Evolutionary conservation across 2,797 vertebrate species (phyloP).

Genomic region (Danio jaintianensis): DNA sequence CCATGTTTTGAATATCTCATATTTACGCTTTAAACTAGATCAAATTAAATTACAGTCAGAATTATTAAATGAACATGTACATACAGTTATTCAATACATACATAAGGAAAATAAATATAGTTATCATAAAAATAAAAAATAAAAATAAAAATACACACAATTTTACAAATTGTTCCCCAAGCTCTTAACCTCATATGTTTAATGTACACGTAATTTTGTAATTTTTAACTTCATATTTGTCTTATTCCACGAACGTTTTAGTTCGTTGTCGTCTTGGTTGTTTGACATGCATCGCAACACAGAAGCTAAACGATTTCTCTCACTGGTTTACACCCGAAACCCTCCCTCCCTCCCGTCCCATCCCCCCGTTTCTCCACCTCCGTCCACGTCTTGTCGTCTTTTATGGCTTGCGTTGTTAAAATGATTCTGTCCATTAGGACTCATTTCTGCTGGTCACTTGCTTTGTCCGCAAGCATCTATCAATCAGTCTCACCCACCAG

Average conservation of each 20-base stretch:
- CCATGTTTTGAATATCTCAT: constrained; percentile 71
- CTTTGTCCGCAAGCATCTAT: constrained; percentile 60
- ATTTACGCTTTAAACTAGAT: constrained; percentile 80
- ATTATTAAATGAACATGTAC: constrained; percentile 82
- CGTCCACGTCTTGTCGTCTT: constrained; percentile 68
- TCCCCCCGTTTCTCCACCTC: constrained; percentile 64
- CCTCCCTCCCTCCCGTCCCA: constrained; percentile 44
- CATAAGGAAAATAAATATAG: constrained; percentile 84
- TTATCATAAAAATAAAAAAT: constrained; percentile 84
- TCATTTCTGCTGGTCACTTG: constrained; percentile 58
- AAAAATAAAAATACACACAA: constrained; percentile 85
- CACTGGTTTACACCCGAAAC: constrained; percentile 61
- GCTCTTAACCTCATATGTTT: constrained; percentile 72
- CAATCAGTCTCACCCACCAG: constrained; percentile 34
- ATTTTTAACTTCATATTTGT: constrained; percentile 74
- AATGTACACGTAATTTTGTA: constrained; percentile 76
- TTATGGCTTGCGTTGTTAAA: constrained; percentile 82
- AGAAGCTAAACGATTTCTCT: constrained; percentile 76
- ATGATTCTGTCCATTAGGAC: constrained; percentile 64
- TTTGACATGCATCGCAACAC: constrained; percentile 86
- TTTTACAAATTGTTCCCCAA: constrained; percentile 84
- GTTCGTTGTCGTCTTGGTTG: constrained; percentile 74
- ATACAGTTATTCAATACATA: constrained; percentile 84
- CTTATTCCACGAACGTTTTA: constrained; percentile 75
- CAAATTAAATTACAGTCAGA: constrained; percentile 79